A percentile compares a stretch with the other conserved stretches of the same genome.
phyloP scores from a whole-genome alignment of 2,797 vertebrate genomes.

The Diplodus sargus region DNA sequence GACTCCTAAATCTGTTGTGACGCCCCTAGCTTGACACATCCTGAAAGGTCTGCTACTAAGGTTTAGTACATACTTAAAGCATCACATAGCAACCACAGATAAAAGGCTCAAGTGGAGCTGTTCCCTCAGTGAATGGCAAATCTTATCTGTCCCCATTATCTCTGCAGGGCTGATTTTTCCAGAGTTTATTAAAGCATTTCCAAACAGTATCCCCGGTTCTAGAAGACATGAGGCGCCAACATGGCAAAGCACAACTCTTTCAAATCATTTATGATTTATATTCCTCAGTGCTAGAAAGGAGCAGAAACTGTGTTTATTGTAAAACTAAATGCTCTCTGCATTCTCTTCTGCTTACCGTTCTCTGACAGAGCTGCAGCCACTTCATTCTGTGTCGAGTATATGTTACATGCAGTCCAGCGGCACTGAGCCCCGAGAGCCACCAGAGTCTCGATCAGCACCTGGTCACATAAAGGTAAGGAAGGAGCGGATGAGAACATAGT shows the following conservation, averaged over 20 bases:
- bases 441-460: slow-evolving; percentile 90
- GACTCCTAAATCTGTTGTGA: slow-evolving; percentile 26
- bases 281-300: neutral
- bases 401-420: slow-evolving; percentile 97
- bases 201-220: slow-evolving; percentile 45
- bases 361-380: slow-evolving; percentile 94
- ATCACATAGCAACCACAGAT: slow-evolving; percentile 69
- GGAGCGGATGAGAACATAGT: neutral
- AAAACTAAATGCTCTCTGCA: neutral
- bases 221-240: slow-evolving; percentile 1
- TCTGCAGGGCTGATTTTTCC: slow-evolving; percentile 28
- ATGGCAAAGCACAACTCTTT: slow-evolving; percentile 11
- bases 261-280: slow-evolving; percentile 4
- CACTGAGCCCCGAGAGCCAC: slow-evolving; percentile 95
- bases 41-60: slow-evolving; percentile 42
- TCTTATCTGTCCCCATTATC: slow-evolving; percentile 46
- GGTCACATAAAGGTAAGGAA: slow-evolving; percentile 2
- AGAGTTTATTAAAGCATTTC: slow-evolving; percentile 50
- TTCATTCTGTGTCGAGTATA: slow-evolving; percentile 96
- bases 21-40: slow-evolving; percentile 33
- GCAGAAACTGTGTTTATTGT: neutral
- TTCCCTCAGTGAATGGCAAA: slow-evolving; percentile 52
- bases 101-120: slow-evolving; percentile 39
- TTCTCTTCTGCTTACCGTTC: slow-evolving; percentile 82
- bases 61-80: slow-evolving; percentile 48